A percentile compares a stretch with the other conserved stretches of the same genome.
These are phyloP conservation scores for Cacatua alba DNA, from an alignment of 2,113 vertebrate species.

Conservation along the genomic window DNA sequence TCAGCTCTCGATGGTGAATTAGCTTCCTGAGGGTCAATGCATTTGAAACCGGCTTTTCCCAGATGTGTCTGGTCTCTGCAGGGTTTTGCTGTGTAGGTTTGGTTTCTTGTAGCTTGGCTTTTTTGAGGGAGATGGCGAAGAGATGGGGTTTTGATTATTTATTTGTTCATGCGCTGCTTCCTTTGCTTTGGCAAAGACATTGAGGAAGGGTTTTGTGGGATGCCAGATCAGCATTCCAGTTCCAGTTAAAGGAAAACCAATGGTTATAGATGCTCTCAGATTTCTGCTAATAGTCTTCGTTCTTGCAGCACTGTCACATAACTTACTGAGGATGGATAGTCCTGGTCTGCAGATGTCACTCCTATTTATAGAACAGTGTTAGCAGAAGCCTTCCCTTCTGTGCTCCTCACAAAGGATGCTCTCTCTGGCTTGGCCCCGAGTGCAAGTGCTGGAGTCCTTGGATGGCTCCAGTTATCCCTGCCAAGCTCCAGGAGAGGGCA, in stretches of 20 bases:
- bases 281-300: not conserved
- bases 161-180: not conserved
- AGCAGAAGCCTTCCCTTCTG: not conserved
- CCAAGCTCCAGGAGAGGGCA: conserved; percentile 26
- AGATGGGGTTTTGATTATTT: not conserved
- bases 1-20: not conserved
- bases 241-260: not conserved
- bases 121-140: not conserved
- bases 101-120: not conserved
- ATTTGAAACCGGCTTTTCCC: not conserved
- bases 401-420: not conserved
- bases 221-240: not conserved
- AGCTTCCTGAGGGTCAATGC: not conserved
- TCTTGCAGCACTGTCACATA: not conserved
- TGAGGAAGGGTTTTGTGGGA: not conserved
- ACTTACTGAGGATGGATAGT: not conserved
- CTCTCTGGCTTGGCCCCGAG: not conserved
- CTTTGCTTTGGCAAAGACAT: not conserved
- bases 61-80: not conserved
- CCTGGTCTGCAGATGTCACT: not conserved
- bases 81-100: not conserved
- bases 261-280: not conserved
- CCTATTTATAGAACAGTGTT: not conserved
- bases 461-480: not conserved
- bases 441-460: not conserved